These are phyloP conservation scores for Eulithis testata DNA, from an alignment of 2,888 invertebrate genomes.

Conservation along the genomic window DNA sequence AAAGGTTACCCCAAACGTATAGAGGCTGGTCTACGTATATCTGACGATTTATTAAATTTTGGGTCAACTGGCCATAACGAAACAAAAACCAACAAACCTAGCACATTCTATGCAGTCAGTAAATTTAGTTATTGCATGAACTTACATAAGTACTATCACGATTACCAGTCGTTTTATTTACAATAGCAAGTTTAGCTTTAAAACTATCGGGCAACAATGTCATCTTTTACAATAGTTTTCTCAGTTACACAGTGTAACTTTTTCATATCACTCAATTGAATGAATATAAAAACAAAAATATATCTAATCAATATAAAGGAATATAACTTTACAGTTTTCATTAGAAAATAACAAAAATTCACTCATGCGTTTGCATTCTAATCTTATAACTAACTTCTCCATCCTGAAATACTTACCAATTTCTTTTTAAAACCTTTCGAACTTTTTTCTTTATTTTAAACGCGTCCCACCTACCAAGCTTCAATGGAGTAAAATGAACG, in stretches of 20 bases:
- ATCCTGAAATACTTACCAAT: constrained; percentile 52
- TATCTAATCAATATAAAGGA: constrained; percentile 64
- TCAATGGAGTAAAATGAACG: neutral
- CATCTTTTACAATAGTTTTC: constrained; percentile 29
- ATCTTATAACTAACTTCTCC: constrained; percentile 54
- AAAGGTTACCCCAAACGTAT: no score
- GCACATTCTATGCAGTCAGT: constrained; percentile 59
- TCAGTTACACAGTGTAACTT: constrained; percentile 24
- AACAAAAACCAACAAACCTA: constrained; percentile 50
- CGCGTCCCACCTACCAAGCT: neutral
- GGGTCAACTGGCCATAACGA: constrained; percentile 11
- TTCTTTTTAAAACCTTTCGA: constrained; percentile 38
- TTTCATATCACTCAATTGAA: constrained; percentile 14
- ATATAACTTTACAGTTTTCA: constrained; percentile 65
- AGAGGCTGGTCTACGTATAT: no score
- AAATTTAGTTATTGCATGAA: constrained; percentile 55
- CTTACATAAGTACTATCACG: constrained; percentile 77
- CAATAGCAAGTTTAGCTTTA: constrained; percentile 37
- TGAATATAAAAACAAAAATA: constrained; percentile 48
- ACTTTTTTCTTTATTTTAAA: neutral
- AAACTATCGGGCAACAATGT: constrained; percentile 34
- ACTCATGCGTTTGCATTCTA: constrained; percentile 42
- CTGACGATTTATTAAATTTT: neutral
- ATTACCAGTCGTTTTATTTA: constrained; percentile 67
- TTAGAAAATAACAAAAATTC: constrained; percentile 60